Percentiles rank a stretch among this genome's conserved stretches.
These are phyloP conservation scores for Heterohyrax brucei DNA, from an alignment of 2,797 vertebrate species.

Conservation along the genomic window DNA sequence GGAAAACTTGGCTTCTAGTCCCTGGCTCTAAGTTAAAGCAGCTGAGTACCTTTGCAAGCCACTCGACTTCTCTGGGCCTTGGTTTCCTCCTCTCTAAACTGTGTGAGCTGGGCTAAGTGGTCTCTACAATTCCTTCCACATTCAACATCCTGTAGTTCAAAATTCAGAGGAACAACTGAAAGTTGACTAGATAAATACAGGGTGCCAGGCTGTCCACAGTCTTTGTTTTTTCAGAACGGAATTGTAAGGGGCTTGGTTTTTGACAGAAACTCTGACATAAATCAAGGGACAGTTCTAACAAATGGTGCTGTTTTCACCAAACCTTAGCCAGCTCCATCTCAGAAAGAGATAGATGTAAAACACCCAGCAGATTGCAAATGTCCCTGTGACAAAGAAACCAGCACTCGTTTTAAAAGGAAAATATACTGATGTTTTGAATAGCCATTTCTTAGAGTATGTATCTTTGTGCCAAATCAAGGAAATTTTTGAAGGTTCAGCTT, in stretches of 20 bases:
- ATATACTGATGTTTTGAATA: constrained; percentile 83
- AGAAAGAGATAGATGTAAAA: neutral
- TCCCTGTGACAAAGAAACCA: neutral
- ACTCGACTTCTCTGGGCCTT: neutral
- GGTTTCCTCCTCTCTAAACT: constrained; percentile 24
- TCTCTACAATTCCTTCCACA: neutral
- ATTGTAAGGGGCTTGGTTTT: neutral
- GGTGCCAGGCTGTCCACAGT: neutral
- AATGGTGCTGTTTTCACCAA: constrained; percentile 40
- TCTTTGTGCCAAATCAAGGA: constrained; percentile 83
- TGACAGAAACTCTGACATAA: too few species aligned
- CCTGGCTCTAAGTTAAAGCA: neutral
- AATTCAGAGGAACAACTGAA: constrained; percentile 13
- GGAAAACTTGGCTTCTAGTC: neutral
- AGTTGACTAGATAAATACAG: neutral
- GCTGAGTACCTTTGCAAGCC: neutral
- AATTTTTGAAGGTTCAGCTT: constrained; percentile 81
- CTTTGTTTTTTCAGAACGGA: neutral
- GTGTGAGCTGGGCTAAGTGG: neutral
- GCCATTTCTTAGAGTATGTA: constrained; percentile 81
- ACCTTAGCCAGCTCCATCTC: neutral
- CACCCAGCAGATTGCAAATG: neutral
- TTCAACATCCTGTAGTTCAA: neutral
- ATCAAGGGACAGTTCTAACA: too few species aligned
- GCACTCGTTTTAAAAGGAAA: constrained; percentile 67